These are phyloP conservation scores for Cheumatopsyche charites DNA, from an alignment of 1,140 invertebrate species.

Conservation along the genomic window DNA sequence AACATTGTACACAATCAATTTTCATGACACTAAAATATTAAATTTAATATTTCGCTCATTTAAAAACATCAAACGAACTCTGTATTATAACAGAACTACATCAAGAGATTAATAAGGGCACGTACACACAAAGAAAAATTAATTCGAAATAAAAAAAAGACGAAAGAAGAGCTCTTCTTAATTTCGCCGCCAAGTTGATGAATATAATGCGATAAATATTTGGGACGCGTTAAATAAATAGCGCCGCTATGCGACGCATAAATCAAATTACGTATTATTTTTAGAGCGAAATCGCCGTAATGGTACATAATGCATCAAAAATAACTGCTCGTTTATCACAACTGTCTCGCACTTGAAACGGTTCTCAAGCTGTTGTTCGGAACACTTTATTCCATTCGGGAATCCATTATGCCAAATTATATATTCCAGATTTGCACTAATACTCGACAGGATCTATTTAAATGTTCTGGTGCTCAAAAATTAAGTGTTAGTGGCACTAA, in stretches of 20 bases:
- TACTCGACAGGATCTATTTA: no score
- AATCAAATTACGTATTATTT: conserved; percentile 9
- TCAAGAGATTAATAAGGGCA: no score
- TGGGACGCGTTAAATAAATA: conserved; percentile 13
- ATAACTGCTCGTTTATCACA: conserved; percentile 16
- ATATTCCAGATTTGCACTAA: no score
- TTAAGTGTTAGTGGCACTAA: no score
- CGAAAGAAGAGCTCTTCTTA: not conserved
- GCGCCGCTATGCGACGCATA: not conserved
- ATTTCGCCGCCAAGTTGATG: not conserved
- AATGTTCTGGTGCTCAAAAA: no score
- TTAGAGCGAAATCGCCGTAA: conserved; percentile 1
- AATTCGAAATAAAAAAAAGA: not conserved
- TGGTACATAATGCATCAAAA: conserved; percentile 16
- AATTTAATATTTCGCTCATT: no score
- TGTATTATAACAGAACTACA: no score
- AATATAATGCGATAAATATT: conserved; percentile 13
- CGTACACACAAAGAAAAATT: not conserved
- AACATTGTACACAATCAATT: no score
- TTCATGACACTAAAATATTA: no score
- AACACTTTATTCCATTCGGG: no score
- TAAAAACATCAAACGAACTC: no score
- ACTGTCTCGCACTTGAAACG: not conserved
- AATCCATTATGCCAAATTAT: no score
- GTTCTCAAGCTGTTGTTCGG: not conserved